Conservation (phyloP, 35 echinoderm and acorn worm genomes). For the Ophioderma brevispina region DNA sequence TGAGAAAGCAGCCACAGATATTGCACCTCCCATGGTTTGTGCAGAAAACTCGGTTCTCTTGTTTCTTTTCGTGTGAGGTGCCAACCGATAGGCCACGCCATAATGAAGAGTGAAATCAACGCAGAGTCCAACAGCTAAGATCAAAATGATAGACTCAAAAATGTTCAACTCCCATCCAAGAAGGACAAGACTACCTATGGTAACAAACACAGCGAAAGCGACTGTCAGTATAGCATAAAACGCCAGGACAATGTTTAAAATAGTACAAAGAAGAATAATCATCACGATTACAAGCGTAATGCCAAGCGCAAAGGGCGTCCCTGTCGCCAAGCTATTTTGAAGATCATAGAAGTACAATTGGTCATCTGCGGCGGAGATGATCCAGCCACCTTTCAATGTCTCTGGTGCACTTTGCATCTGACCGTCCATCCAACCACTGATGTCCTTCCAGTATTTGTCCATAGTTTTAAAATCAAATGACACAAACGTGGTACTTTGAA, state of each 20-base stretch:
- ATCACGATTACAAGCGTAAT: slow-evolving; percentile 67
- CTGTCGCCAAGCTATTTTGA: slow-evolving; percentile 75
- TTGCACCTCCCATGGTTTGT: slow-evolving; percentile 60
- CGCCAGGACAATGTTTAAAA: slow-evolving; percentile 69
- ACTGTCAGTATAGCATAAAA: slow-evolving; percentile 76
- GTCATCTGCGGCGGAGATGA: not conserved
- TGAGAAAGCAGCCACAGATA: slow-evolving; percentile 76
- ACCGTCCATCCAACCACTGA: slow-evolving; percentile 44
- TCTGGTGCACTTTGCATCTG: slow-evolving; percentile 60
- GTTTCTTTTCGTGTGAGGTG: slow-evolving; percentile 36
- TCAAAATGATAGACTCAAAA: slow-evolving; percentile 77
- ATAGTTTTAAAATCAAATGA: slow-evolving; percentile 30
- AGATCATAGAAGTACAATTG: slow-evolving; percentile 80
- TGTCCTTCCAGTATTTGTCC: slow-evolving; percentile 60
- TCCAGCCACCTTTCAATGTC: slow-evolving; percentile 60
- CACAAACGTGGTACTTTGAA: slow-evolving; percentile 24
- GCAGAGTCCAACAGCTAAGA: slow-evolving; percentile 79
- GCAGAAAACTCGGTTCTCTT: slow-evolving; percentile 44
- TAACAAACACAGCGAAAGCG: slow-evolving; percentile 69
- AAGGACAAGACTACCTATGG: slow-evolving; percentile 73
- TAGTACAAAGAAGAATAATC: slow-evolving; percentile 60
- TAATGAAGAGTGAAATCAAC: slow-evolving; percentile 96
- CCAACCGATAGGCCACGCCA: slow-evolving; percentile 76
- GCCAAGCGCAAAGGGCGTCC: slow-evolving; percentile 52
- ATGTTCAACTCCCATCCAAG: slow-evolving; percentile 97